phyloP scores from a whole-genome alignment of 2,797 vertebrate species.

The Etheostoma perlongum region DNA sequence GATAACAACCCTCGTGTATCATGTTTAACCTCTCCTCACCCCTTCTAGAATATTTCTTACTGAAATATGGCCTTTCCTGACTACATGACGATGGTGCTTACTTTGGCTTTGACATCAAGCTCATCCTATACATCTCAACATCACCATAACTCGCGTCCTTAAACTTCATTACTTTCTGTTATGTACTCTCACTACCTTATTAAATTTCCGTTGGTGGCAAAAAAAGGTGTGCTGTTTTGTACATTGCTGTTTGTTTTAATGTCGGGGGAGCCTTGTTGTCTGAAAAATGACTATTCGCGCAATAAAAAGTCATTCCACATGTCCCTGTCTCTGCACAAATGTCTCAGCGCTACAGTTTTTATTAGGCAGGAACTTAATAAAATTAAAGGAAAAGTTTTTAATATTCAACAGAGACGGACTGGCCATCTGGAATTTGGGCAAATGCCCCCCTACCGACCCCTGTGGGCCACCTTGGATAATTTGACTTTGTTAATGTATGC shows the following conservation, averaged over 20 bases:
- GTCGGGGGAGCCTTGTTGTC: constrained; percentile 87
- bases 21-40: constrained; percentile 81
- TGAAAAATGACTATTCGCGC: constrained; percentile 88
- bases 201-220: constrained; percentile 88
- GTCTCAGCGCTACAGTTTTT: constrained; percentile 44
- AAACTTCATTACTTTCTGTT: constrained; percentile 84
- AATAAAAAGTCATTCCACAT: constrained; percentile 87
- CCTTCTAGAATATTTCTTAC: constrained; percentile 81
- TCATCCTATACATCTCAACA: constrained; percentile 81
- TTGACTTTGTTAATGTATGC: too few species aligned
- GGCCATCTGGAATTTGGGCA: too few species aligned
- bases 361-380: constrained; percentile 6
- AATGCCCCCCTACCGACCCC: too few species aligned
- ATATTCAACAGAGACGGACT: too few species aligned
- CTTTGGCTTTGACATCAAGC: constrained; percentile 86
- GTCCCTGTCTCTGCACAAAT: constrained; percentile 70
- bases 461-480: too few species aligned
- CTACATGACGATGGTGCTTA: constrained; percentile 89
- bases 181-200: constrained; percentile 87
- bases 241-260: constrained; percentile 86
- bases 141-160: constrained; percentile 77
- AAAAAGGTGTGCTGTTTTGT: constrained; percentile 86
- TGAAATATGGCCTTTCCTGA: constrained; percentile 86
- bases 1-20: constrained; percentile 86
- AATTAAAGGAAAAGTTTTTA: background rate